Evolutionary conservation across 2,113 vertebrate genomes (phyloP).

Genomic region (Tautogolabrus adspersus): DNA sequence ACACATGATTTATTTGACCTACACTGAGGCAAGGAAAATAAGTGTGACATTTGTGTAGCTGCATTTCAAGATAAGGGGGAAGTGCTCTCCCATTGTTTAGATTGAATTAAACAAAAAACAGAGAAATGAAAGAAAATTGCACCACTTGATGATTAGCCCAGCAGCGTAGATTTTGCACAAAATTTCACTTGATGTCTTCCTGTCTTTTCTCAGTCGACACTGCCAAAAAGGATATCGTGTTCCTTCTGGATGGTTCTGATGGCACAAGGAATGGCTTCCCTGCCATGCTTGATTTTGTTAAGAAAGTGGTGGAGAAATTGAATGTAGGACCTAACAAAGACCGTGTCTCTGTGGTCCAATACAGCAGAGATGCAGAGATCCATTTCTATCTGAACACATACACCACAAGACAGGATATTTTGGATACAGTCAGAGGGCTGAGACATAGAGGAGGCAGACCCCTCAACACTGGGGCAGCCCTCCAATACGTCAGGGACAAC

Average conservation of each 20-base stretch:
- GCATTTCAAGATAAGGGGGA: too few relatives aligned
- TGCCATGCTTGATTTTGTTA: constrained; percentile 61
- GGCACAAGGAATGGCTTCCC: constrained; percentile 64
- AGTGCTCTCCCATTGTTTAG: too few relatives aligned
- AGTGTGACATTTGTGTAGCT: too few relatives aligned
- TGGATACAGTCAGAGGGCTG: constrained; percentile 53
- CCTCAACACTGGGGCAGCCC: constrained; percentile 87
- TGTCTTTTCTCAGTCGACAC: constrained; percentile 28
- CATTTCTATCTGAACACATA: constrained; percentile 78
- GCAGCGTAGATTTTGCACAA: not conserved
- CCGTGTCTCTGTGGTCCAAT: constrained; percentile 77
- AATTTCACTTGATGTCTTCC: not conserved
- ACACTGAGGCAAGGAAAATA: not conserved
- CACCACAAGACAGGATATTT: constrained; percentile 61
- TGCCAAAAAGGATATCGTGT: constrained; percentile 89
- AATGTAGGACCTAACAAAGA: constrained; percentile 62
- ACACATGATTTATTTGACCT: not conserved
- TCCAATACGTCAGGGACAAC: constrained; percentile 84
- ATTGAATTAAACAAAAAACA: too few relatives aligned
- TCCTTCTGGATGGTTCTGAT: constrained; percentile 91
- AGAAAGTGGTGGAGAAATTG: constrained; percentile 55
- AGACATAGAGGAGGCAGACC: constrained; percentile 77
- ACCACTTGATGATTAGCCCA: not conserved
- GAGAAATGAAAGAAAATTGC: too few relatives aligned
- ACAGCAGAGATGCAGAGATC: constrained; percentile 67